Evolutionary conservation across 2,888 invertebrate genomes (phyloP).

Genomic region (Cerceris rybyensis): DNA sequence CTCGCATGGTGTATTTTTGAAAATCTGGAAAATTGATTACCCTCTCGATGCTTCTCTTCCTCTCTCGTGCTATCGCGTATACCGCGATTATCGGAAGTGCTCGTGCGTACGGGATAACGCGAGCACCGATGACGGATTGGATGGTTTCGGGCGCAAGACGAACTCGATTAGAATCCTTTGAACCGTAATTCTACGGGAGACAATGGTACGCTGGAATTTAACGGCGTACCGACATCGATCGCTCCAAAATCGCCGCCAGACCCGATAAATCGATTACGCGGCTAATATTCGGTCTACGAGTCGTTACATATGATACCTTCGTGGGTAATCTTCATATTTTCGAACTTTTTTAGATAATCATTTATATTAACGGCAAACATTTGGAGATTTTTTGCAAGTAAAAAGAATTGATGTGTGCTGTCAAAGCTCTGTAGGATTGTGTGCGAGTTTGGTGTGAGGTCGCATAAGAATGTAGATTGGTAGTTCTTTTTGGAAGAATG

Average conservation of each 20-base stretch:
- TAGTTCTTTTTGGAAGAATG: no score
- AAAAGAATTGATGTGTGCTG: no score
- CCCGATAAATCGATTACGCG: slow-evolving; percentile 12
- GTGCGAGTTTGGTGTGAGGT: no score
- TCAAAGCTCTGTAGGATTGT: no score
- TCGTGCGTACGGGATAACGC: slow-evolving; percentile 56
- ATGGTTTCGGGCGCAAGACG: slow-evolving; percentile 36
- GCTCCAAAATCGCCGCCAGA: no score
- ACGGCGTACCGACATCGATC: background rate
- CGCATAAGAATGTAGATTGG: no score
- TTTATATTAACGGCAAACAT: no score
- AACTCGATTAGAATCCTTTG: slow-evolving; percentile 69
- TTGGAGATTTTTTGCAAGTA: no score
- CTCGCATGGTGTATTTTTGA: slow-evolving; percentile 22
- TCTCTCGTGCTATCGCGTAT: background rate
- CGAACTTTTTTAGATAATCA: no score
- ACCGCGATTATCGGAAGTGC: slow-evolving; percentile 64
- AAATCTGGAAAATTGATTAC: slow-evolving; percentile 25
- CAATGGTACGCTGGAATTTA: slow-evolving; percentile 10
- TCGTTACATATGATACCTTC: no score
- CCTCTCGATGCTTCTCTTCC: slow-evolving; percentile 1
- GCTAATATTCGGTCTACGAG: background rate
- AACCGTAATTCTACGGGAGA: slow-evolving; percentile 52
- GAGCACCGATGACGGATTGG: slow-evolving; percentile 64
- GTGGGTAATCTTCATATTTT: no score